Base-by-base conservation (phyloP, 2,797 vertebrate species). In the Brachymystax lenok region DNA sequence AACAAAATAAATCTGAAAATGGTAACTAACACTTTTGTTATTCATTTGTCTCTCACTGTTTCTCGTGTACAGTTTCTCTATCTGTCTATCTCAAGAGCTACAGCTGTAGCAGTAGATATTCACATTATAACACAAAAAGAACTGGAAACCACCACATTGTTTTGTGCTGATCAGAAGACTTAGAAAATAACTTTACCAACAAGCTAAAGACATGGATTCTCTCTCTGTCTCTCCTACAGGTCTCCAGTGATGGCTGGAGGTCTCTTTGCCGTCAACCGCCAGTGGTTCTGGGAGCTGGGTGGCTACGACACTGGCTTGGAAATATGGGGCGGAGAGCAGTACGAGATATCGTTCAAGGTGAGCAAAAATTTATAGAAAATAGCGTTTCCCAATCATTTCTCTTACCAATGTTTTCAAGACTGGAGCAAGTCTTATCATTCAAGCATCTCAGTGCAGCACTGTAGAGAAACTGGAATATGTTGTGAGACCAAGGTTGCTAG, bases 311-410 rank as follows among this genome's bases (percentile, higher is more conserved):
- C 96, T 74, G 96, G 96, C 30, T 90, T 97, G 87, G 96, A 97
- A 88, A 97, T 97, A 89, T 97, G 96, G 96, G 96, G 96, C 85
- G 96, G 96, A 88, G 96, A 97, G 83, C 96, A 97, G 80, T 97
- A 96, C 78, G 96, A 97, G 91, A 96, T 97, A 84, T 97, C 96
- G 24, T 97, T 97, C 79, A 97, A 97, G 94, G 96, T 96, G 92
- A 95, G 86, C 69, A 33, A 28, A 17, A 8, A 24, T 21, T 13
- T 7, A 30, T 46, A 76, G 17, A 21, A 6, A 21, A 3, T 24
- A 63, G 24, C 59, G 12, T 10, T 13, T 10, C 8, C 21, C 21
- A 27, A 63, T 63, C 21, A 24, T 63, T 10, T 63, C 21, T 63
- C 21, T 24, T 63, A 13, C 10, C n/a, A 12, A 61, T 61, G n/a